Conservation (phyloP, 2,888 invertebrate genomes). For the Papilio gigon region DNA sequence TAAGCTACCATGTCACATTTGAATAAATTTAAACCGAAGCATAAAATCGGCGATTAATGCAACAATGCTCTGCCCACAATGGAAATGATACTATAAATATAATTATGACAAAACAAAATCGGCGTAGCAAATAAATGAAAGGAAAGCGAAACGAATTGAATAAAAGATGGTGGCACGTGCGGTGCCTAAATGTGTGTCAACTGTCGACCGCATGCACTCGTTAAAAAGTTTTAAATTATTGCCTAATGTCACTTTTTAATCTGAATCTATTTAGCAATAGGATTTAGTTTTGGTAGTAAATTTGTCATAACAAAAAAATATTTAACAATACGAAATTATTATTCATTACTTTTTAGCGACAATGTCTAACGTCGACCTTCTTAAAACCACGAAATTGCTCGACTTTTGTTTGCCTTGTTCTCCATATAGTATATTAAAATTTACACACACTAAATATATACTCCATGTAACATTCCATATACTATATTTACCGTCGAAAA, state of each 20-base stretch:
- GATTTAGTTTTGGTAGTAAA: background rate
- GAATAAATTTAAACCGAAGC: conserved; percentile 54
- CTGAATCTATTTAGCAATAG: background rate
- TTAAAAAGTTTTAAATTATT: conserved; percentile 46
- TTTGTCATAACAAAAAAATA: background rate
- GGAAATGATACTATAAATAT: conserved; percentile 58
- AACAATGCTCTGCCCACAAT: conserved; percentile 48
- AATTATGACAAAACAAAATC: conserved; percentile 65
- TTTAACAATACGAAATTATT: background rate
- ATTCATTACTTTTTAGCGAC: no score
- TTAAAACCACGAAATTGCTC: no score
- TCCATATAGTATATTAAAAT: no score
- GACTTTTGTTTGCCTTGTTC: no score
- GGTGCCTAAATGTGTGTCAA: conserved; percentile 69
- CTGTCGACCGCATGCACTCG: conserved; percentile 59
- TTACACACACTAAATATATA: no score
- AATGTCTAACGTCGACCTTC: no score
- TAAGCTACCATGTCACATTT: conserved; percentile 54
- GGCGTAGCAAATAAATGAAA: conserved; percentile 57
- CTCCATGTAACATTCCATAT: no score
- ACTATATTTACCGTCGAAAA: no score
- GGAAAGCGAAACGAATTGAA: conserved; percentile 59
- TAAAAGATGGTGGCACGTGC: conserved; percentile 74
- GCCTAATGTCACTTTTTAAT: conserved; percentile 14
- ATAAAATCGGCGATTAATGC: conserved; percentile 34